phyloP scores from a whole-genome alignment of 2,888 invertebrate genomes.

The Omphaloscelis lunosa region DNA sequence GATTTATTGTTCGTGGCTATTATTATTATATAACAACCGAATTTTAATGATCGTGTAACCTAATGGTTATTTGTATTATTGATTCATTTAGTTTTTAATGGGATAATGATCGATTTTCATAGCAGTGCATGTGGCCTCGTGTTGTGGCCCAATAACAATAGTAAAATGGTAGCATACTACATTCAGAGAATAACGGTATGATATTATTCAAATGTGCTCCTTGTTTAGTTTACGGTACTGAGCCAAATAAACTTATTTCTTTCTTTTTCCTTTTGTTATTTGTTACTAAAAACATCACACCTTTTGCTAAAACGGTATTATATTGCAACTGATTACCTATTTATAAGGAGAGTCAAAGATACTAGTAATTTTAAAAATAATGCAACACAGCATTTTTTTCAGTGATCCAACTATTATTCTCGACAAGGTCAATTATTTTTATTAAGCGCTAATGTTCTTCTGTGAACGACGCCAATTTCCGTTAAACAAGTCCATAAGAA shows the following conservation, averaged over 20 bases:
- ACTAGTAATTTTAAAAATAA: not conserved
- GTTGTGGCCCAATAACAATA: not conserved
- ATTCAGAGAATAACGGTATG: no score
- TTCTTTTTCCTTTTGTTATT: not conserved
- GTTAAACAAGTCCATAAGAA: conserved; percentile 4
- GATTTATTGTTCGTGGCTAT: conserved; percentile 61
- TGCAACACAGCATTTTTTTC: not conserved
- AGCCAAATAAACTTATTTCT: not conserved
- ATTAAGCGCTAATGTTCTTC: conserved; percentile 19
- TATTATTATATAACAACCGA: conserved; percentile 27
- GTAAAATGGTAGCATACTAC: not conserved
- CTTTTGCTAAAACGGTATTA: no score
- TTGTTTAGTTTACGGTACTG: not conserved
- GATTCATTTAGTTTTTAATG: conserved; percentile 6
- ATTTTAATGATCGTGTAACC: conserved; percentile 23
- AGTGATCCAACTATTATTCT: not conserved
- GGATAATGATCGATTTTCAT: not conserved
- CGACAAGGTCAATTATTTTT: not conserved
- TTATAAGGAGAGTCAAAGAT: not conserved
- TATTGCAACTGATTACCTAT: not conserved
- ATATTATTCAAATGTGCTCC: no score
- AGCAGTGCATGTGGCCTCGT: not conserved
- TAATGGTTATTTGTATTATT: conserved; percentile 3
- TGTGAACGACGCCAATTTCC: conserved; percentile 6
- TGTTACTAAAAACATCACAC: not conserved